Base-by-base conservation (phyloP, 2,797 vertebrate species). In the Sebastes variabilis region DNA sequence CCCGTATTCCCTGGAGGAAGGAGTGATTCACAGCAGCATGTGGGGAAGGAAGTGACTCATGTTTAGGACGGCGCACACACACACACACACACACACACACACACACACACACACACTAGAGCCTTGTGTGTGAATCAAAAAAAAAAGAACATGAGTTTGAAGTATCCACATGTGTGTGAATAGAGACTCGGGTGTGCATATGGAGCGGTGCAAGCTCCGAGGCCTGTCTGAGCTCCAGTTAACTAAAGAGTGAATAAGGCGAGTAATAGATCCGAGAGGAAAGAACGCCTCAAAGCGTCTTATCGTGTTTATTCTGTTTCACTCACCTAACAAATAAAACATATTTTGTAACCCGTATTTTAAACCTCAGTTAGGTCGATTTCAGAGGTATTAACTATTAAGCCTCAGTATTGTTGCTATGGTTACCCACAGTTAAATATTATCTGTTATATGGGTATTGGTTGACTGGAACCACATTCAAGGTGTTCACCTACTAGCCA, bases 11-110 rank as follows among this genome's bases (percentile, higher is more conserved):
- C 94, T 95, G 94, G 95, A 96, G 97, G 97, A 96, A 92, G 38
- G 93, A 96, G 96, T 97, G 97, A 99, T 97, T 98, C 97, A 98
- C 96, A 97, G 96, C 96, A 97, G 97, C 97, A 97, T 98, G 96
- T 97, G 97, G 96, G 97, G 97, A 97, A 99, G 98, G 98, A 99
- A 99, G 97, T 99, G 97, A 99, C 96, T 99, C 97, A 98, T 94
- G 93, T 96, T 90, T 94, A 95, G 96, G 95, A 95, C 95, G 92
- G 95, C 93, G 94, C 95, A 93, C 95, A 58, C 87, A 89, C 85
- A 67, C 64, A 95, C 95, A 96, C 95, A 94, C 95, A 76, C 84
- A 82, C 64, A 79, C 61, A 70, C 66, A 25, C 24, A 25, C 24
- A 25, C 24, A 79, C 81, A 70, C 64, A 81, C 80, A 85, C 38